phyloP scores from a whole-genome alignment of 2,797 vertebrate species.

The Cyclopterus lumpus region DNA sequence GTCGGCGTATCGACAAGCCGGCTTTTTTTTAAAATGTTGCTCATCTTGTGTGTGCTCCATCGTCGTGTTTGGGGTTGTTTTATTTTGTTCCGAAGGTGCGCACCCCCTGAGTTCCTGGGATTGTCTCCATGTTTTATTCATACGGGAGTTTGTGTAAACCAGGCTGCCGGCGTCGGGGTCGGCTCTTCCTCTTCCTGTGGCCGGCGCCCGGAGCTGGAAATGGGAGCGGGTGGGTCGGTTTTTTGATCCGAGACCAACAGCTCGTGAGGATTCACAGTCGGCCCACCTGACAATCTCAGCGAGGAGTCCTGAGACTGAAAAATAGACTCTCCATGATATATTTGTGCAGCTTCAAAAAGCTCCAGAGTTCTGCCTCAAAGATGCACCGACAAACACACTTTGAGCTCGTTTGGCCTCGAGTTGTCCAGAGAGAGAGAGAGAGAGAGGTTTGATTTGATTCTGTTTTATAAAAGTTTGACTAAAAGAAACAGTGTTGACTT shows the following conservation, averaged over 20 bases:
- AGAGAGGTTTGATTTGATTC: conserved; percentile 9
- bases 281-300: conserved; percentile 32
- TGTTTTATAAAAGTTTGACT: not conserved
- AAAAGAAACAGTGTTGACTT: not conserved
- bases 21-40: conserved; percentile 7
- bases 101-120: conserved; percentile 38
- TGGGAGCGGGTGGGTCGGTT: conserved; percentile 31
- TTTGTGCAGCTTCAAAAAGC: conserved; percentile 29
- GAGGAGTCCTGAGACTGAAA: conserved; percentile 14
- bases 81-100: conserved; percentile 16
- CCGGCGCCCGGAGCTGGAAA: conserved; percentile 31
- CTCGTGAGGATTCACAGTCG: conserved; percentile 17
- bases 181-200: conserved; percentile 43
- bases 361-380: conserved; percentile 14
- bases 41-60: not conserved
- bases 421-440: conserved; percentile 1
- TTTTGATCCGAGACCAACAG: conserved; percentile 37
- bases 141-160: conserved; percentile 51
- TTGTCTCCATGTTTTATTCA: conserved; percentile 71
- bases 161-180: conserved; percentile 43
- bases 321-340: not conserved
- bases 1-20: conserved; percentile 18
- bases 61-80: conserved; percentile 28
- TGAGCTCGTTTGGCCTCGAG: conserved; percentile 2
- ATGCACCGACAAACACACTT: conserved; percentile 24